Percentiles rank a stretch among this genome's conserved stretches.
Conservation (phyloP, 1,140 invertebrate species). For the Mya arenaria region DNA sequence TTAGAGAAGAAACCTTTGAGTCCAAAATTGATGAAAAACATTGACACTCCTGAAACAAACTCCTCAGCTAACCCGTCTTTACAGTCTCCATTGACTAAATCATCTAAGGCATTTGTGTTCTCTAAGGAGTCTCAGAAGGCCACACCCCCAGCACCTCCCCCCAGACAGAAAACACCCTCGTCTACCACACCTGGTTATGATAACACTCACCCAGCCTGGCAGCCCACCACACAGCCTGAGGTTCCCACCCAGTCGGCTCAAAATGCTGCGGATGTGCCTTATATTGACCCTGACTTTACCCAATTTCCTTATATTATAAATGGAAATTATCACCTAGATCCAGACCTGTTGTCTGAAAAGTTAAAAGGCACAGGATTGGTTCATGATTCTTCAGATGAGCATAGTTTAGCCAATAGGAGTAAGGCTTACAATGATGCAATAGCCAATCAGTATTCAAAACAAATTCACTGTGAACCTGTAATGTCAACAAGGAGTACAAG, state of each 20-base stretch:
- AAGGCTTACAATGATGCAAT: background rate
- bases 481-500: background rate
- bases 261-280: slow-evolving; percentile 15
- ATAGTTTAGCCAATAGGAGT: background rate
- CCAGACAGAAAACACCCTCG: background rate
- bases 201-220: slow-evolving; percentile 26
- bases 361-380: slow-evolving; percentile 73
- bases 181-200: slow-evolving; percentile 46
- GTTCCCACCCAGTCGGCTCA: slow-evolving; percentile 13
- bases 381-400: slow-evolving; percentile 62
- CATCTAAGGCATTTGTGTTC: slow-evolving; percentile 45
- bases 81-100: slow-evolving; percentile 58
- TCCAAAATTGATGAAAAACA: slow-evolving; percentile 62
- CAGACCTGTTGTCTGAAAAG: slow-evolving; percentile 72
- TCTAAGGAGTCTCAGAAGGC: background rate
- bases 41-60: slow-evolving; percentile 49
- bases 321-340: slow-evolving; percentile 76
- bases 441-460: too few relatives aligned
- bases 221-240: slow-evolving; percentile 18
- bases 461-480: too few relatives aligned
- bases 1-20: slow-evolving; percentile 71
- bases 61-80: slow-evolving; percentile 42
- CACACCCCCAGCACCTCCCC: background rate
- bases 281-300: slow-evolving; percentile 63
- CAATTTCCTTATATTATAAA: slow-evolving; percentile 66